These are phyloP conservation scores for Agrotis segetum DNA, from an alignment of 2,888 invertebrate genomes.

Conservation along the genomic window DNA sequence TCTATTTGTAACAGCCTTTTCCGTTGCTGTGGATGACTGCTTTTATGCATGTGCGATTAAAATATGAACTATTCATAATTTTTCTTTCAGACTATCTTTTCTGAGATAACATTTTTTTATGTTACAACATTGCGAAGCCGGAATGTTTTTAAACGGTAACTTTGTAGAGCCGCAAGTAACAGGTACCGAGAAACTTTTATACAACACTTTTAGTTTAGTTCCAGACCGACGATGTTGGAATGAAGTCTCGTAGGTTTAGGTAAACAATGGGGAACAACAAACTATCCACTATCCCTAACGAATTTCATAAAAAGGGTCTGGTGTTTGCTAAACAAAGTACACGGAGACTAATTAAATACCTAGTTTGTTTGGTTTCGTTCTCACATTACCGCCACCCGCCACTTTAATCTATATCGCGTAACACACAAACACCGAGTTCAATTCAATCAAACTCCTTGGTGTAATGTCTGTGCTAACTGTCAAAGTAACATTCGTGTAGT, in stretches of 20 bases:
- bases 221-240: slow-evolving; percentile 5
- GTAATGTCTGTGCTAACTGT: slow-evolving; percentile 75
- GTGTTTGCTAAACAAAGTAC: slow-evolving; percentile 45
- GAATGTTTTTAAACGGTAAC: slow-evolving; percentile 8
- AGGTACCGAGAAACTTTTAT: slow-evolving; percentile 10
- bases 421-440: slow-evolving; percentile 75
- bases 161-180: slow-evolving; percentile 8
- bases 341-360: slow-evolving; percentile 50
- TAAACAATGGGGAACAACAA: neutral
- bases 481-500: slow-evolving; percentile 78
- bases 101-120: slow-evolving; percentile 20
- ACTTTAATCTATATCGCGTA: slow-evolving; percentile 75
- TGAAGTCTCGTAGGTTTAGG: neutral
- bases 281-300: slow-evolving; percentile 3
- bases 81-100: slow-evolving; percentile 24
- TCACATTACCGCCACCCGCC: slow-evolving; percentile 56
- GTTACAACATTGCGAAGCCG: slow-evolving; percentile 1
- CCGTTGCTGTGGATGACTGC: slow-evolving; percentile 62
- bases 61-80: slow-evolving; percentile 45
- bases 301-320: slow-evolving; percentile 25
- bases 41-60: slow-evolving; percentile 56
- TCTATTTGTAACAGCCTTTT: slow-evolving; percentile 78
- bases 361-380: slow-evolving; percentile 49
- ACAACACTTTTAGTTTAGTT: slow-evolving; percentile 12
- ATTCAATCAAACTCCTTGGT: slow-evolving; percentile 78